phyloP scores from a whole-genome alignment of 2,113 vertebrate genomes.

The Siphamia tubifer region DNA sequence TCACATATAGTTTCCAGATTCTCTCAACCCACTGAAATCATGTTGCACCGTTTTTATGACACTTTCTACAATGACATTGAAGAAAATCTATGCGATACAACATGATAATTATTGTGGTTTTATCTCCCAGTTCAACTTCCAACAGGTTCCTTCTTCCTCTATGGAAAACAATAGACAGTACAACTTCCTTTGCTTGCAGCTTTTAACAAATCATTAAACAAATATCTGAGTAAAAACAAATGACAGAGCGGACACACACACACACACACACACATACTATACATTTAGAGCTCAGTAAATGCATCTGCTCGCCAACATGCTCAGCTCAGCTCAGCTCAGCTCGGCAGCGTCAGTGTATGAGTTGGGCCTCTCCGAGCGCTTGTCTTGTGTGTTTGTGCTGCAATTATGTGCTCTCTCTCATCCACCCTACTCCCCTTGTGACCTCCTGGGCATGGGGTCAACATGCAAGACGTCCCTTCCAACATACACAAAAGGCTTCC shows the following conservation, averaged over 20 bases:
- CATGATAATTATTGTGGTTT: no score
- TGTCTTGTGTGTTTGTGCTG: slow-evolving; percentile 68
- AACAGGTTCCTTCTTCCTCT: slow-evolving; percentile 6
- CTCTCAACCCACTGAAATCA: no score
- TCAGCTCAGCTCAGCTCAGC: background rate
- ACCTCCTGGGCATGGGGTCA: slow-evolving; percentile 65
- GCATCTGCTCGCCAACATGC: slow-evolving; percentile 21
- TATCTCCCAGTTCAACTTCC: no score
- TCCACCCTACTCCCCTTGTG: slow-evolving; percentile 48
- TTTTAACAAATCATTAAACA: slow-evolving; percentile 29
- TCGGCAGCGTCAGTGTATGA: slow-evolving; percentile 11
- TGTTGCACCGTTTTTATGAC: no score
- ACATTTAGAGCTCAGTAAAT: slow-evolving; percentile 21
- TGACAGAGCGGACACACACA: slow-evolving; percentile 12
- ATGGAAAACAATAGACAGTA: slow-evolving; percentile 33
- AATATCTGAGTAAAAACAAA: background rate
- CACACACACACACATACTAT: slow-evolving; percentile 18
- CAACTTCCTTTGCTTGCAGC: slow-evolving; percentile 27
- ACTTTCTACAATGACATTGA: no score
- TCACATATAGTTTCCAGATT: no score
- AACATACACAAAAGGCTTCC: slow-evolving; percentile 62
- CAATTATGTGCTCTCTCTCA: slow-evolving; percentile 65
- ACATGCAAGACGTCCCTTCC: slow-evolving; percentile 50
- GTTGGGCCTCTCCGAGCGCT: slow-evolving; percentile 26
- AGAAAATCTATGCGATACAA: no score